Evolutionary conservation across 2,113 vertebrate species (phyloP), one percentile per base, ranked within the genome.

Genomic region (Pseudois nayaur): DNA sequence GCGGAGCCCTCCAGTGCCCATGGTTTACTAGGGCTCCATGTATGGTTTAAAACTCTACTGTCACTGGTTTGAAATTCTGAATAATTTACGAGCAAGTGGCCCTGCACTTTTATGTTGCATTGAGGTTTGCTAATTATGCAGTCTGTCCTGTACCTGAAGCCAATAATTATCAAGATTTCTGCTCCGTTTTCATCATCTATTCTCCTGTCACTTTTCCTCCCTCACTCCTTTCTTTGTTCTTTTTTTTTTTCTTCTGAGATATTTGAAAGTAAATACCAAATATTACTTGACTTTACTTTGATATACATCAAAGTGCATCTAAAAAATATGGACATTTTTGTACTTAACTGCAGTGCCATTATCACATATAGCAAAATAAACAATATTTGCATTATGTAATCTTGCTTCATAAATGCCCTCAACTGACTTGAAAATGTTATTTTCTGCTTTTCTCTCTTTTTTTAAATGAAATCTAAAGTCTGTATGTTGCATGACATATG

Each of bases 31-130:
- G 14, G 13, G 25, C 0, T 25, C 29, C 21, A 9, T 0, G 3
- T 83, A 76, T 57, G 15, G 36, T 91, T 83, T 83, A 54, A 45
- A 43, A n/a, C 54, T 62, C 23, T 54, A 27, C 19, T 94, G 48
- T 50, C 16, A 25, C 33, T 79, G n/a, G 76, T 91, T 88, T 33
- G 29, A 59, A 91, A 94, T 91, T 88, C 19, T 52, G 57, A 76
- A 13, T 83, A 12, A 78, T 29, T 90, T 95, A 21, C 36, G 48
- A 45, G 11, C 59, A 85, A 91, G n/a, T 29, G 7, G 3, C 29
- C 54, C 25, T 87, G 54, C 3, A n/a, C 87, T 96, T 96, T 86
- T 55, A 92, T 78, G 91, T 92, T 96, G 23, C 23, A 76, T 4
- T 89, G 9, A 87, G 48, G 8, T 31, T 71, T 92, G 17, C 40